phyloP scores from a whole-genome alignment of 35 echinoderm and acorn worm species.

The Diadema setosum region DNA sequence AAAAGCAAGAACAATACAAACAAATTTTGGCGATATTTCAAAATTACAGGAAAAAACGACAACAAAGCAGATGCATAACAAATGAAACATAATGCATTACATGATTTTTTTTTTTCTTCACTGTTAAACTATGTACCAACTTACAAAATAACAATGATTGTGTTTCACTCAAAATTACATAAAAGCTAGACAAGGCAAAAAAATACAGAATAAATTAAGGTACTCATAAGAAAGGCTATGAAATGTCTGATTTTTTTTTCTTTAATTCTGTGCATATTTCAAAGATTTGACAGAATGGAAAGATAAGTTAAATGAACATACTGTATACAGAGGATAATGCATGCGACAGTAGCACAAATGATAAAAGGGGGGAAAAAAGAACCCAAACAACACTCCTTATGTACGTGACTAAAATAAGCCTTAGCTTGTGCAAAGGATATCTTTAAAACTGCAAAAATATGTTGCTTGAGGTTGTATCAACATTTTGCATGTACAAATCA shows the following conservation, averaged over 20 bases:
- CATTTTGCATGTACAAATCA: no score
- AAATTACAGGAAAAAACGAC: not conserved
- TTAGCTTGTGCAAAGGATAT: no score
- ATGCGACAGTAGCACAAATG: no score
- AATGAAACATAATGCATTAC: not conserved
- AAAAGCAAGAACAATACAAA: not conserved
- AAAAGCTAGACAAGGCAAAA: not conserved
- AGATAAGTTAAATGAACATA: no score
- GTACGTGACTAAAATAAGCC: no score
- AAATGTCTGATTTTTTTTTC: not conserved
- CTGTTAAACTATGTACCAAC: not conserved
- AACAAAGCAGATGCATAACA: not conserved
- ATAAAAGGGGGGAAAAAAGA: no score
- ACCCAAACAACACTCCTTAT: no score
- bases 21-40: conserved; percentile 15
- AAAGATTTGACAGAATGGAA: no score
- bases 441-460: no score
- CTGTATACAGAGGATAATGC: not conserved
- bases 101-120: no score
- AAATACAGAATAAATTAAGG: conserved; percentile 12
- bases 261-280: not conserved
- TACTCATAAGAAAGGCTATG: not conserved
- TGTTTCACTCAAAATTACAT: not conserved
- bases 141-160: not conserved
- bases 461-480: no score